A percentile compares a stretch with the other conserved stretches of the same genome.
These are phyloP conservation scores for Lepus americanus DNA, from an alignment of 2,113 vertebrate genomes.

Conservation along the genomic window DNA sequence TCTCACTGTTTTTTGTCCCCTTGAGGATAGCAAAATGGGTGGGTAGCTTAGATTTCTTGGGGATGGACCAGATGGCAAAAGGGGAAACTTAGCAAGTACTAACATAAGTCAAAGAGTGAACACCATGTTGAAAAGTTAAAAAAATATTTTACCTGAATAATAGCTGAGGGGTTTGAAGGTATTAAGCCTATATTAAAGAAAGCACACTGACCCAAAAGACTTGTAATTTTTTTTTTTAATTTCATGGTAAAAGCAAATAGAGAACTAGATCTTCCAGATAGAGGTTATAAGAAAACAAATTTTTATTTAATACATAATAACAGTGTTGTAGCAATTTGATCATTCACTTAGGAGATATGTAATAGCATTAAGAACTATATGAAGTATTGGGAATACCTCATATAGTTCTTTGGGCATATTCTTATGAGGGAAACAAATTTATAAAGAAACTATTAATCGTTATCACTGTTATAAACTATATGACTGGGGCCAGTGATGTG, in stretches of 20 bases:
- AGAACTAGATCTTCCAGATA: neutral
- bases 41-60: neutral
- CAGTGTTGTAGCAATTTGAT: neutral
- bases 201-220: neutral
- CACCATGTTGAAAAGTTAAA: neutral
- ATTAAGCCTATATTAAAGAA: conserved; percentile 2
- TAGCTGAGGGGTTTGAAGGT: neutral
- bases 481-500: no score
- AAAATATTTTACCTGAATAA: conserved; percentile 21
- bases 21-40: neutral
- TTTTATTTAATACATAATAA: neutral
- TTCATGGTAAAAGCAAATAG: neutral
- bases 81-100: neutral
- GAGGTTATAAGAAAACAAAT: conserved; percentile 35
- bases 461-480: neutral
- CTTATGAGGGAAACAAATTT: neutral
- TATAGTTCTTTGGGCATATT: neutral
- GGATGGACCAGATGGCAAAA: neutral
- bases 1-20: neutral
- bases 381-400: neutral
- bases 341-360: neutral
- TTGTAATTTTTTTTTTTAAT: neutral
- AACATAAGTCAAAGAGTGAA: neutral
- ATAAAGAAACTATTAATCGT: neutral
- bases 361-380: neutral